Base-by-base conservation (phyloP, 2,797 vertebrate species). In the Thalassophryne amazonica region DNA sequence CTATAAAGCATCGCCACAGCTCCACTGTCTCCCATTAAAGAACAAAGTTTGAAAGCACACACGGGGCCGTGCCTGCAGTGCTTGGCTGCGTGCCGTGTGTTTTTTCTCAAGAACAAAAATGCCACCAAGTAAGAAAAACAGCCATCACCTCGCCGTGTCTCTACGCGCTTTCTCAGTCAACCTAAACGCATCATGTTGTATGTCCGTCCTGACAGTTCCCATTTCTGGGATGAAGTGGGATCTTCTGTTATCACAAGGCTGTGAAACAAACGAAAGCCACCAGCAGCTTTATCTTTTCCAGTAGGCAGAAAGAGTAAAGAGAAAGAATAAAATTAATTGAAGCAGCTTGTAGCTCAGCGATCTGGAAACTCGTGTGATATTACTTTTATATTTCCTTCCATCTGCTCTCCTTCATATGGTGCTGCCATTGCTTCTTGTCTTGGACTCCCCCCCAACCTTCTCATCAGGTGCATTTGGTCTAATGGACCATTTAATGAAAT, bases 301-400 rank as follows among this genome's bases (percentile, higher is more conserved):
- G 22, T 51, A n/a, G 17, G 6, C 22, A 40, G 50, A 48, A 15
- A 39, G 13, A 36, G 0, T 7, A 27, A 7, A 11, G 25, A 37
- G 28, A 12, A 16, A 20, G 45, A 9, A 7, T 22, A 60, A 74
- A 78, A 55, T 61, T 65, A 78, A 87, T 81, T 83, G 76, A 77
- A 74, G 59, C 53, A 15, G 57, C 69, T 65, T 84, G 78, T 85
- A 68, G 81, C 67, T 62, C 73, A 81, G 70, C 41, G 65, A 84
- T 76, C 67, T 80, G 71, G 81, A 89, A 85, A 86, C 68, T 23
- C n/a, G n/a, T 72, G 23, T 72, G 69, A 74, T 83, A 82, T 78
- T 78, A 61, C 75, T 84, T 86, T 85, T 68, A 75, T 64, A 51
- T 77, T 78, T 65, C 22, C 22, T 41, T 67, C 68, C 81, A 69